These are phyloP conservation scores for Drosophila seguyi DNA, from an alignment of 1,140 invertebrate genomes.

Conservation along the genomic window DNA sequence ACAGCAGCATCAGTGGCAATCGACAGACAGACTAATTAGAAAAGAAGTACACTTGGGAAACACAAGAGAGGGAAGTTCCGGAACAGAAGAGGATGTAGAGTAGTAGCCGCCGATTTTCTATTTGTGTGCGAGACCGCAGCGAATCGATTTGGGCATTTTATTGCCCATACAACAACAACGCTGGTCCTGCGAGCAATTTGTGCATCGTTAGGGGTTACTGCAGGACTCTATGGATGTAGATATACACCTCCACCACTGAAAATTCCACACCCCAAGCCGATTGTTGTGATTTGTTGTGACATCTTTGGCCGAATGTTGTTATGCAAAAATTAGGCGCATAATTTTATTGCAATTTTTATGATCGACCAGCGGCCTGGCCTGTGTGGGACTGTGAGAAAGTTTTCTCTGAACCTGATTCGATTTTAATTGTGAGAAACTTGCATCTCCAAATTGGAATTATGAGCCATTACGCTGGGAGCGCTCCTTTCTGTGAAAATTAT, in stretches of 20 bases:
- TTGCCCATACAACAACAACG: slow-evolving; percentile 59
- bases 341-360: slow-evolving; percentile 85
- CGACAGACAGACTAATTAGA: slow-evolving; percentile 76
- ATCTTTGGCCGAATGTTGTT: slow-evolving; percentile 76
- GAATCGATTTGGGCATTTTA: slow-evolving; percentile 79
- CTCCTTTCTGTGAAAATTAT: slow-evolving; percentile 62
- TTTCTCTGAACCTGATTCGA: slow-evolving; percentile 55
- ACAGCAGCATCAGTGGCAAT: slow-evolving; percentile 30
- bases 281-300: slow-evolving; percentile 83
- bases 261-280: slow-evolving; percentile 16
- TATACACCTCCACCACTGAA: slow-evolving; percentile 9
- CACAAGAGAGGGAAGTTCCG: slow-evolving; percentile 5
- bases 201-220: slow-evolving; percentile 76
- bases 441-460: slow-evolving; percentile 55
- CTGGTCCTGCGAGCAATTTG: slow-evolving; percentile 62
- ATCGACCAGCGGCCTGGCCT: slow-evolving; percentile 38
- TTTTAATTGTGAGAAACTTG: slow-evolving; percentile 78
- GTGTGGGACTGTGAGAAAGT: slow-evolving; percentile 43
- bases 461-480: slow-evolving; percentile 44
- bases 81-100: slow-evolving; percentile 20
- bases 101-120: slow-evolving; percentile 3
- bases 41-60: slow-evolving; percentile 48
- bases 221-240: neutral
- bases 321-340: slow-evolving; percentile 84
- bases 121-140: slow-evolving; percentile 53